Evolutionary conservation across 2,888 invertebrate genomes (phyloP).

Genomic region (Chloromyia formosa): DNA sequence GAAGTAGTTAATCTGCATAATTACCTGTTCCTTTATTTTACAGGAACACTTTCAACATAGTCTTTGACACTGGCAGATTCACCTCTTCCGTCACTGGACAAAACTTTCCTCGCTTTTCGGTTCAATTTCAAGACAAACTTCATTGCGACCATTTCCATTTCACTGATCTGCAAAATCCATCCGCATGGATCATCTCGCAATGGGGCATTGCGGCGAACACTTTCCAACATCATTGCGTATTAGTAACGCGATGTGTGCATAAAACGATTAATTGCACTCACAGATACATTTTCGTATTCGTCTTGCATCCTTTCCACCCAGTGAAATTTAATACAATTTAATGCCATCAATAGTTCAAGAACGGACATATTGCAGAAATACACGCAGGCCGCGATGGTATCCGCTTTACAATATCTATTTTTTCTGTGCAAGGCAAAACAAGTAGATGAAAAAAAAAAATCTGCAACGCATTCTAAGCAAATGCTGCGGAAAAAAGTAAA

Average conservation of each 20-base stretch:
- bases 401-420: not conserved
- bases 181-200: conserved; percentile 23
- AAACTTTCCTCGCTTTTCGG: not conserved
- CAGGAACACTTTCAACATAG: too few species aligned
- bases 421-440: not conserved
- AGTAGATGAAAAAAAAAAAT: not conserved
- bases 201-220: conserved; percentile 15
- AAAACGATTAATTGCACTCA: not conserved
- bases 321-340: not conserved
- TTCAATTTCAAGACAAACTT: conserved; percentile 22
- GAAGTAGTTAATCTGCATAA: too few species aligned
- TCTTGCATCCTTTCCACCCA: not conserved
- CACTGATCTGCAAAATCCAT: conserved; percentile 26
- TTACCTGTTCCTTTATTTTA: too few species aligned
- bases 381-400: conserved; percentile 5
- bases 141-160: conserved; percentile 28
- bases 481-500: not conserved
- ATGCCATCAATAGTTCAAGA: conserved; percentile 27
- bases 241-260: not conserved
- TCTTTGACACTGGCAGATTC: not conserved
- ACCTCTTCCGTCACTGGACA: not conserved
- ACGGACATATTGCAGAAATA: conserved; percentile 23
- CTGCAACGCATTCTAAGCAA: conserved; percentile 6
- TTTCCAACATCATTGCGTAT: conserved; percentile 11
- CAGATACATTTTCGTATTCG: not conserved